Base-by-base conservation (phyloP, 1,140 invertebrate species). In the Wiebesia pumilae region DNA sequence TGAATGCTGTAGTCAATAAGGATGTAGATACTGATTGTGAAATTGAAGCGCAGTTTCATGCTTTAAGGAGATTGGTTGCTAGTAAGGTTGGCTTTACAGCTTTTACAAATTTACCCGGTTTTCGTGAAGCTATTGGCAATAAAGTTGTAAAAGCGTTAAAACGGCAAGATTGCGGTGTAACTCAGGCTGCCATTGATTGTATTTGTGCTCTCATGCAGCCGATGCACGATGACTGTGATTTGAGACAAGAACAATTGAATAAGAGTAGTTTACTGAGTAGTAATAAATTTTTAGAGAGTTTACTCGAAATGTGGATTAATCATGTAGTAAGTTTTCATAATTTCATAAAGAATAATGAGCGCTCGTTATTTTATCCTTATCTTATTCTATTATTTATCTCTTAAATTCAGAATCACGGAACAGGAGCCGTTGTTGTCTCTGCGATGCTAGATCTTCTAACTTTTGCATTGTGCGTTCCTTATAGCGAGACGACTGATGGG, bases 381-480 rank as follows among this genome's bases (percentile, higher is more conserved):
- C 19, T 54, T 19, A 35, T 10, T 6, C 78, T 10, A 35, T 33
- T 27, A 67, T 27, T 24, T 40, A 43, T 24, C 80, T 65, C 58
- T 87, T 82, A 83, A 88, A 89, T 93, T 62, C 90, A 98, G 97
- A 95, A 96, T 89, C 96, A 96, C 90, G 96, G 95, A 54, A 97
- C 96, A 83, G 97, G 97, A n/a, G 97, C 97, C 47, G 90, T 97
- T 43, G 96, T 97, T 4, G 95, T 97, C n/a, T 96, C 96, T 35
- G 97, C 98, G 58, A 99, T 99, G 98, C 95, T 99, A 90, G 99
- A 99, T 94, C 99, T 99, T 91, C 94, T 99, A 87, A 99, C 99
- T n/a, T 99, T 99, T 95, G 97, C 98, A 12, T 94, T 99, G 19
- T 99, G 99, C 94, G 97, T 99, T 86, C 99, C 99, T 35, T 99